A percentile compares a stretch with the other conserved stretches of the same genome.
Conservation (phyloP, 2,113 vertebrate species). For the Dermatemys mawii region DNA sequence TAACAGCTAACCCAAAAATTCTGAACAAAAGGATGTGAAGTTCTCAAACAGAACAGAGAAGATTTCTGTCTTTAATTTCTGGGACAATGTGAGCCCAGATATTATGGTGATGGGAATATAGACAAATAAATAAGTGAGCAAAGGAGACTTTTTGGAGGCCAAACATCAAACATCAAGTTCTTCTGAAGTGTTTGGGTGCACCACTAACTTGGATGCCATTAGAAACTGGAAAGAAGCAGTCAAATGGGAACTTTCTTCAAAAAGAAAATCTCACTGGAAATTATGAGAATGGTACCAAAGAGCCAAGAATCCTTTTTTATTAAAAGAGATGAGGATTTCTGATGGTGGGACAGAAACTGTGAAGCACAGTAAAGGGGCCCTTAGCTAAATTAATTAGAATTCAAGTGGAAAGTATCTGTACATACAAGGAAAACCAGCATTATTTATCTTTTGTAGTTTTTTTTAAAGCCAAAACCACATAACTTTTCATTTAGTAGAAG, state of each 20-base stretch:
- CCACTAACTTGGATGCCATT: not conserved
- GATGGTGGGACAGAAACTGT: not conserved
- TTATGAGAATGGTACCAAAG: not conserved
- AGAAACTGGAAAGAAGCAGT: not conserved
- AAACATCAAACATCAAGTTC: not conserved
- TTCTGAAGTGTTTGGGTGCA: not conserved
- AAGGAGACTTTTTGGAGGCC: not conserved
- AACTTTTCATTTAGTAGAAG: not conserved
- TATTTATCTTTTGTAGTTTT: not conserved
- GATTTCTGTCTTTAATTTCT: not conserved
- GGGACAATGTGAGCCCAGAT: not conserved
- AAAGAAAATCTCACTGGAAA: not conserved
- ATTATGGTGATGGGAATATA: not conserved
- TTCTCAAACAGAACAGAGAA: accelerated
- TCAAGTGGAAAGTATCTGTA: not conserved
- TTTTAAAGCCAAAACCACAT: not conserved
- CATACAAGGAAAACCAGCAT: not conserved
- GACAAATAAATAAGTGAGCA: not conserved
- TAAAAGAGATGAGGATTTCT: not conserved
- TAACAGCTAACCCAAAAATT: not conserved
- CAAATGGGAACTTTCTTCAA: not conserved
- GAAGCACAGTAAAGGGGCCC: not conserved
- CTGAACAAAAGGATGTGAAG: not conserved
- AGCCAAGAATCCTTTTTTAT: not conserved
- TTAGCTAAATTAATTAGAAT: not conserved